A percentile compares a stretch with the other conserved stretches of the same genome.
phyloP scores from a whole-genome alignment of 2,888 invertebrate species.

The Amiota minor region DNA sequence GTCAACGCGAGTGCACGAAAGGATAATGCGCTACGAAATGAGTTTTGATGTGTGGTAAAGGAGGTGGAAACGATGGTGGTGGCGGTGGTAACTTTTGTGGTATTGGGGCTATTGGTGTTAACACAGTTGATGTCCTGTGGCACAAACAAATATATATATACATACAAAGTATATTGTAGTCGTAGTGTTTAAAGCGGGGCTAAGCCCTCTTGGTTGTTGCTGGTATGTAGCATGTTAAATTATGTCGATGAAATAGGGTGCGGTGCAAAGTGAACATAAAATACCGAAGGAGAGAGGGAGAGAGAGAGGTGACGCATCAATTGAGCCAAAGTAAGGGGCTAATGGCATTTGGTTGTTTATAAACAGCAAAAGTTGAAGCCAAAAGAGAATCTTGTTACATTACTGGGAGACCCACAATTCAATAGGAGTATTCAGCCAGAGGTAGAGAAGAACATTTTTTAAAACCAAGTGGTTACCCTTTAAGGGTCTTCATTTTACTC shows the following conservation, averaged over 20 bases:
- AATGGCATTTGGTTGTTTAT: conserved; percentile 21
- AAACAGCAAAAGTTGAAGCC: not conserved
- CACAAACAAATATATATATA: not conserved
- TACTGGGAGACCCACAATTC: no score
- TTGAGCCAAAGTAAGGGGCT: conserved; percentile 4
- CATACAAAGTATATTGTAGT: not conserved
- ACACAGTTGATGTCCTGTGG: conserved; percentile 7
- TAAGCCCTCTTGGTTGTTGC: not conserved
- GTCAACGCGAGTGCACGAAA: conserved; percentile 55
- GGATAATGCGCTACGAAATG: conserved; percentile 65
- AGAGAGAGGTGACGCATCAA: not conserved
- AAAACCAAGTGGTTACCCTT: no score
- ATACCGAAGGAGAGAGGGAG: no score
- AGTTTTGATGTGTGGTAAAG: conserved; percentile 52
- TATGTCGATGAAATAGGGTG: conserved; percentile 10
- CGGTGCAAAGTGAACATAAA: not conserved
- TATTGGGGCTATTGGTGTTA: conserved; percentile 1
- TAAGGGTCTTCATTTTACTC: no score
- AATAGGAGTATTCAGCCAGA: no score
- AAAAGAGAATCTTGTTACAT: no score
- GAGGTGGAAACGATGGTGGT: not conserved
- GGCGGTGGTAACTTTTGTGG: not conserved
- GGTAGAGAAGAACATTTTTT: no score
- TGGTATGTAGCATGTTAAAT: not conserved
- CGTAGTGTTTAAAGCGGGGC: not conserved